phyloP scores from a whole-genome alignment of 2,113 vertebrate genomes.

The Calyptomena viridis region DNA sequence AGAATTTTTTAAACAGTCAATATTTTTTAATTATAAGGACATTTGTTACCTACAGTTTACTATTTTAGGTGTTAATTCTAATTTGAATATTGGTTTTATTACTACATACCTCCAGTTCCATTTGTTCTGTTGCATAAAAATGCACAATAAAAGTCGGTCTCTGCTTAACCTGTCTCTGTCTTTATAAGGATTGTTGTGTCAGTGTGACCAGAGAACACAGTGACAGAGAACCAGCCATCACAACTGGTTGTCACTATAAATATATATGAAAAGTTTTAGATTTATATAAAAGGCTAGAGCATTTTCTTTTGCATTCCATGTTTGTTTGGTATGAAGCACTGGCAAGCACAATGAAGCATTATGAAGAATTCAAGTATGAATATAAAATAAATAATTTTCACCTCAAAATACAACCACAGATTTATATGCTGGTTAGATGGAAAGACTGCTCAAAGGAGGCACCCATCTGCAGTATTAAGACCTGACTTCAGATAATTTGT shows the following conservation, averaged over 20 bases:
- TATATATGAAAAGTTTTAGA: neutral
- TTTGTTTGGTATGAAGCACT: neutral
- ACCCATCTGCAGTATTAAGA: neutral
- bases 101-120: constrained; percentile 78
- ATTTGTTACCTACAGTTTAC: constrained; percentile 80
- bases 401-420: neutral
- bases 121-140: constrained; percentile 78
- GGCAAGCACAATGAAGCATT: neutral
- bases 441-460: neutral
- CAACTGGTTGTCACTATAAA: neutral
- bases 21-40: constrained; percentile 82
- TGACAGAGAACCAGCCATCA: too few species aligned
- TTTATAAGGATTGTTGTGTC: neutral
- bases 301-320: neutral
- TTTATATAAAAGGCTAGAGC: neutral
- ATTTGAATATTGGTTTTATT: constrained; percentile 81
- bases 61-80: constrained; percentile 76
- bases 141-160: constrained; percentile 81
- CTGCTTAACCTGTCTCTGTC: constrained; percentile 39
- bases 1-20: constrained; percentile 77
- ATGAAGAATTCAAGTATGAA: neutral
- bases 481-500: neutral
- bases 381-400: neutral
- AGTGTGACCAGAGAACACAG: too few species aligned
- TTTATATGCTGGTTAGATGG: neutral